Base-by-base conservation (phyloP, 1,140 invertebrate species). In the Bombus difficillimus region DNA sequence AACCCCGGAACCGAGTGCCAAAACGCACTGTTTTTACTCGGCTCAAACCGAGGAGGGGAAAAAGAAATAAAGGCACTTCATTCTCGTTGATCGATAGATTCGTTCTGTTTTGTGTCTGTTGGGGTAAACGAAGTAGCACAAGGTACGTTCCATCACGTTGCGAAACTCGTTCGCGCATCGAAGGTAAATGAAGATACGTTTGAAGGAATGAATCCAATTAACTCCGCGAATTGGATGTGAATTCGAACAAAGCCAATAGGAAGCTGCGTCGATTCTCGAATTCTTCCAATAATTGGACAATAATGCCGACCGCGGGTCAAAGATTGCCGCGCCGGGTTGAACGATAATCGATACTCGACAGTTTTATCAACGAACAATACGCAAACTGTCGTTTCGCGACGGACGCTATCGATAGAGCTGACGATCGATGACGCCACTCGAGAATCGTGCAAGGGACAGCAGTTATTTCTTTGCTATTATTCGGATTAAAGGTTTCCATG, bases 281-380 rank as follows among this genome's bases (percentile, higher is more conserved):
- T 69, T 68, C 66, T 72, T 62, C 75, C 83, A 57, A 77, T 84
- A 79, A 84, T 84, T 79, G 75, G 66, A 84, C 47, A 79, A 84
- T 84, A 84, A 84, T 84, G 22, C 76, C 25, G 57, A 59, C 57
- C 47, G 2, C 8, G n/a, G 22, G n/a, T 2, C 53, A 47, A 84
- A 79, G 75, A 62, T 84, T 72, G 39, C 47, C 41, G 47, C 47
- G 37, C n/a, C 18, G 28, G 43, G 3, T n/a, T 62, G 43, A 72
- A 84, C 76, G 66, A 72, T 84, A 72, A 79, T 84, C 83, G 83
- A 72, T 71, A 79, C 53, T 18, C 28, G 18, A 1, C 53, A 79
- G 43, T 43, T 71, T 84, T 84, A 57, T 79, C 53, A 59, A 34
- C 47, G 5, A 34, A 37, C 64, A 59, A 72, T 68, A 72, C 10